A percentile compares a stretch with the other conserved stretches of the same genome.
Evolutionary conservation across 1,140 invertebrate species (phyloP).

Genomic region (Drosophila arawakana): DNA sequence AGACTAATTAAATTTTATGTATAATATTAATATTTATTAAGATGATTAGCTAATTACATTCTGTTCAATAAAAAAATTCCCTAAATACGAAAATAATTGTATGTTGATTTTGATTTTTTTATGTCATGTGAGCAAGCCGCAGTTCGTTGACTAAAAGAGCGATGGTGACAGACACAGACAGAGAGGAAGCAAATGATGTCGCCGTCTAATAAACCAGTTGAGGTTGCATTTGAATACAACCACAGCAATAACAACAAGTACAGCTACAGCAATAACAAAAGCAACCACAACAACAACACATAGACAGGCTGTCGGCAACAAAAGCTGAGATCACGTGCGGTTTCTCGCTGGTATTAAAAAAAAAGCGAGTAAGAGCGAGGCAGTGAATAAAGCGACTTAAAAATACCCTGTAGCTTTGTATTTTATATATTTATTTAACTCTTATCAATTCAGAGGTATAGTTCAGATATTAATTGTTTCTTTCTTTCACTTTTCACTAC

Average conservation of each 20-base stretch:
- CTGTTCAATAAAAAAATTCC: conserved; percentile 16
- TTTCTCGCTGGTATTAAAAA: conserved; percentile 30
- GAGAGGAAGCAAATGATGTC: neutral
- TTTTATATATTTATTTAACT: no score
- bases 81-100: conserved; percentile 1
- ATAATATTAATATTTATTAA: conserved; percentile 9
- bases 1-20: conserved; percentile 9
- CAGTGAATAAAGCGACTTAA: neutral
- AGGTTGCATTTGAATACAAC: conserved; percentile 47
- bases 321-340: conserved; percentile 68
- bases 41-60: conserved; percentile 68
- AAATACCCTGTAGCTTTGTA: neutral
- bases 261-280: conserved; percentile 13
- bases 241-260: conserved; percentile 29
- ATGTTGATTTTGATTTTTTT: conserved; percentile 26
- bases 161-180: neutral
- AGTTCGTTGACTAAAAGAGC: conserved; percentile 17
- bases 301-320: conserved; percentile 16
- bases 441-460: no score
- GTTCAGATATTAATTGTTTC: no score
- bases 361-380: neutral
- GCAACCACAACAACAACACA: conserved; percentile 14
- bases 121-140: conserved; percentile 65
- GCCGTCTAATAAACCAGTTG: conserved; percentile 68
- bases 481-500: no score